Conservation (phyloP, 2,888 invertebrate species). For the Nephrotoma guestfalica region DNA sequence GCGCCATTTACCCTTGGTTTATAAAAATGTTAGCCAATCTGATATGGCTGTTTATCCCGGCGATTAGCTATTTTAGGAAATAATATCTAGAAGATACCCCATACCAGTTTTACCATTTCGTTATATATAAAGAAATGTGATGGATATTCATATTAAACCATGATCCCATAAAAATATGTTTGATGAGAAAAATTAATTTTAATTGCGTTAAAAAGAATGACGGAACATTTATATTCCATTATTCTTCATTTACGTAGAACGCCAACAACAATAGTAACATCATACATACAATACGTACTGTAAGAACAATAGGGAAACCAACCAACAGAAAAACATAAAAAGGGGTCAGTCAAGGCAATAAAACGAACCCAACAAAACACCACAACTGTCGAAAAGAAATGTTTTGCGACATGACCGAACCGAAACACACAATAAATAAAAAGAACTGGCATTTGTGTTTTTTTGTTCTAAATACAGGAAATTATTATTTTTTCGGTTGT, state of each 20-base stretch:
- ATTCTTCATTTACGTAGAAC: not conserved
- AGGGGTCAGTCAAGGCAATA: not conserved
- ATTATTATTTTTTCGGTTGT: not conserved
- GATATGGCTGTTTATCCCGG: not conserved
- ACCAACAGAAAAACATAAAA: not conserved
- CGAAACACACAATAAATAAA: not conserved
- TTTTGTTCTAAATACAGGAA: not conserved
- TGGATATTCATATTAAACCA: not conserved
- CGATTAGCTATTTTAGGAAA: not conserved
- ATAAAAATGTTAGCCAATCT: no score
- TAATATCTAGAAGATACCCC: not conserved
- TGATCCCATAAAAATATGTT: not conserved
- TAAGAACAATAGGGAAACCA: not conserved
- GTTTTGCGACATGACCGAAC: not conserved
- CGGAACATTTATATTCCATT: not conserved
- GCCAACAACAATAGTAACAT: not conserved
- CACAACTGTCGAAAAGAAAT: not conserved
- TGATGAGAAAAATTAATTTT: not conserved
- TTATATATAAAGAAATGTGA: not conserved
- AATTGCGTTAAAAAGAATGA: not conserved
- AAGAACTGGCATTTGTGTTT: no score
- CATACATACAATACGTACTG: not conserved
- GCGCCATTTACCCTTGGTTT: no score
- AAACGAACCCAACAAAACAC: not conserved
- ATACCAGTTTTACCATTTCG: not conserved